Percentiles rank a stretch among this genome's conserved stretches.
phyloP scores from a whole-genome alignment of 2,113 vertebrate species.

The Ploceus nigricollis region DNA sequence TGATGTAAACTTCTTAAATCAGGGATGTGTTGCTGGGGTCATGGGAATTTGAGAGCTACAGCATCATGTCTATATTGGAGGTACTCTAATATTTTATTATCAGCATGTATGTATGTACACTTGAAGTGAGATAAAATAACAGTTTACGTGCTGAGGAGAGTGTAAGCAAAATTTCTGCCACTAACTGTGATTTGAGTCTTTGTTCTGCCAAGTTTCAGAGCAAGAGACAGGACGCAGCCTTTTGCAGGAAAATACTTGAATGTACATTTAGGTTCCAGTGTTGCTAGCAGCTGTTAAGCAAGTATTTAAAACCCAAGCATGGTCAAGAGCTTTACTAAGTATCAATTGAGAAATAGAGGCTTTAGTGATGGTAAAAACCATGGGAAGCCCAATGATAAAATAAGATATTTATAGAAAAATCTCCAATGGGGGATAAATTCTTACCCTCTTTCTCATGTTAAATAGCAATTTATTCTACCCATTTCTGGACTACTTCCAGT shows the following conservation, averaged over 20 bases:
- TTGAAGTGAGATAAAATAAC: not conserved
- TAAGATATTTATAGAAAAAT: not conserved
- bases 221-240: not conserved
- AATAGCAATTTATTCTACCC: not conserved
- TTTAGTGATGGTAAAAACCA: not conserved
- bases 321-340: not conserved
- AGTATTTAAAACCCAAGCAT: not conserved
- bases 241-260: not conserved
- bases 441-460: not conserved
- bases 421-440: not conserved
- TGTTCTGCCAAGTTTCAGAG: not conserved
- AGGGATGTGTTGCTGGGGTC: accelerated
- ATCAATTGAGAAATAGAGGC: not conserved
- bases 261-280: not conserved
- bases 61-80: not conserved
- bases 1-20: not conserved
- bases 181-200: not conserved
- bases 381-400: not conserved
- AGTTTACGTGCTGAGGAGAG: not conserved
- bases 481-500: not conserved
- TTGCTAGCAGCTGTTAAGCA: not conserved
- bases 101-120: not conserved
- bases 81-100: not conserved
- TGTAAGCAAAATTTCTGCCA: not conserved
- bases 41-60: not conserved